Evolutionary conservation across 2,888 invertebrate genomes (phyloP).

Genomic region (Chloroclystis v-ata): DNA sequence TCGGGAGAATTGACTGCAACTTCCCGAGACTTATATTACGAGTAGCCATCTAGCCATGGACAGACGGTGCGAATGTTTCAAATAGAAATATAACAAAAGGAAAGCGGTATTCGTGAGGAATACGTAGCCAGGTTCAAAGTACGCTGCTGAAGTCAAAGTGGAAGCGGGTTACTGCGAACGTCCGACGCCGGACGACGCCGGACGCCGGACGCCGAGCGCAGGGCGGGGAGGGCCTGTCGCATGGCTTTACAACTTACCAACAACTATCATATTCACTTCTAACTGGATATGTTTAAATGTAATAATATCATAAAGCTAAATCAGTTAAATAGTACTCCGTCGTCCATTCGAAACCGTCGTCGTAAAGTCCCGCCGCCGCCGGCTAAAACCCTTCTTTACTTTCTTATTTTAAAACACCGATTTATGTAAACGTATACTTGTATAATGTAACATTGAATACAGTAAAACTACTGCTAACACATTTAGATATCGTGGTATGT

Average conservation of each 20-base stretch:
- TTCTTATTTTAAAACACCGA: conserved; percentile 28
- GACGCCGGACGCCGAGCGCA: too few relatives aligned
- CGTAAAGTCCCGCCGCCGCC: not conserved
- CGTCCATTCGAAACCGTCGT: not conserved
- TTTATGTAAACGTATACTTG: conserved; percentile 25
- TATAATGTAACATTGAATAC: conserved; percentile 23
- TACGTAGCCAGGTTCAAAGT: too few relatives aligned
- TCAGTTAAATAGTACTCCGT: conserved; percentile 29
- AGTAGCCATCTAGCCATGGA: conserved; percentile 33
- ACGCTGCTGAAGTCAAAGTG: too few relatives aligned
- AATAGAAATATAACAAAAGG: too few relatives aligned
- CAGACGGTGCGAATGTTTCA: conserved; percentile 23
- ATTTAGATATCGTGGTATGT: conserved; percentile 20
- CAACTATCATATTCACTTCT: conserved; percentile 52
- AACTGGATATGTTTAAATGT: conserved; percentile 63
- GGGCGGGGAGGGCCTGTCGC: conserved; percentile 34
- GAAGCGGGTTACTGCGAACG: too few relatives aligned
- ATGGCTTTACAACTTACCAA: conserved; percentile 41
- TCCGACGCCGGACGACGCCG: too few relatives aligned
- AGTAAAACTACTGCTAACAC: conserved; percentile 26
- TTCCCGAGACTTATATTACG: conserved; percentile 33
- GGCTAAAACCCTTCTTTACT: conserved; percentile 15
- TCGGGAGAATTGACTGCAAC: conserved; percentile 23
- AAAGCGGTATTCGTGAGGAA: too few relatives aligned
- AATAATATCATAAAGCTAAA: conserved; percentile 54